Base-by-base conservation (phyloP, 2,888 invertebrate genomes). In the Catocala nupta region DNA sequence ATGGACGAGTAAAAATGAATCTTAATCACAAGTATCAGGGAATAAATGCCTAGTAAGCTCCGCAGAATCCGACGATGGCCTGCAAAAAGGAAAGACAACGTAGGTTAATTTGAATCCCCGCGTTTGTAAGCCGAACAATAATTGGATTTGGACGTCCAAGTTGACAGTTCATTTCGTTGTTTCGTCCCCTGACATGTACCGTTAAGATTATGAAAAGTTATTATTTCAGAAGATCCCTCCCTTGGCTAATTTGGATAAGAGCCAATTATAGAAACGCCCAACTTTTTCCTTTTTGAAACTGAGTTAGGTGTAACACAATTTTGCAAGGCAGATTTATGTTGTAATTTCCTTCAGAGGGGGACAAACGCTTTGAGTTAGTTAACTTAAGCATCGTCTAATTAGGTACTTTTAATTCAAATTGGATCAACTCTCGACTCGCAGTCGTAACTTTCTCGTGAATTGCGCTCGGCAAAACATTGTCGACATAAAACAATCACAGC, bases 101-200 rank as follows among this genome's bases (percentile, higher is more conserved):
- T 84, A 89, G 88, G 90, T 90, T 90, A 90, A 90, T 91, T 91
- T 89, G 87, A 90, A 91, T 91, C 87, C 85, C 86, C 82, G 86
- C 88, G 86, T 90, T 90, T 87, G 88, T 89, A 86, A 86, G 87
- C 86, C 83, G 78, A 87, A 87, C 87, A 87, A 89, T 92, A 93
- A 93, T 92, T 93, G 91, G 91, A 92, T 92, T 92, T 89, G 89
- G 89, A 88, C 88, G 87, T 91, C 88, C 85, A 85, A 84, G 91
- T 90, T 92, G 93, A 93, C 93, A 92, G 92, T 92, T 92, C 90
- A 92, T 92, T 92, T 90, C 84, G 90, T 88, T 90, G 90, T 88
- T 87, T 85, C 87, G 83, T 85, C 88, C 89, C 85, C 83, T 88
- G 89, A 90, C 88, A 89, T 90, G 88, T 89, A 87, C 89, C 84